These are phyloP conservation scores for Furnarius figulus DNA, from an alignment of 2,113 vertebrate genomes.

Conservation along the genomic window DNA sequence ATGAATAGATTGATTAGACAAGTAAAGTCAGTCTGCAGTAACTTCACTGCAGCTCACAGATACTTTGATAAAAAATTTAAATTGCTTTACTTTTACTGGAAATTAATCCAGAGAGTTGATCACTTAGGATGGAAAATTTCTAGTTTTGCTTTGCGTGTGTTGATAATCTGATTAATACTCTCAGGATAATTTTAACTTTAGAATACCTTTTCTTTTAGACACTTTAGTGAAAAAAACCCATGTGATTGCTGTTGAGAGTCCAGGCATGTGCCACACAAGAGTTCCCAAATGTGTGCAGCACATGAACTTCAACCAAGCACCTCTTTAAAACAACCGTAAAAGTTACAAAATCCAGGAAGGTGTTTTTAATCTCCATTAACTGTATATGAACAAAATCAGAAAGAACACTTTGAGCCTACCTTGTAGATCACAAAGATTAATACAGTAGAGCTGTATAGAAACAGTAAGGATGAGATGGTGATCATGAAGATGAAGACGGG, in stretches of 20 bases:
- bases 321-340: not conserved
- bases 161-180: not conserved
- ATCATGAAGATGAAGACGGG: not conserved
- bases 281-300: not conserved
- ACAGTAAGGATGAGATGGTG: constrained; percentile 8
- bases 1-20: not conserved
- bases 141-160: not conserved
- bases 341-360: not conserved
- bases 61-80: not conserved
- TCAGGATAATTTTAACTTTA: not conserved
- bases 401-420: constrained; percentile 41
- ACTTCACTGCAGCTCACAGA: not conserved
- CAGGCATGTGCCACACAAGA: not conserved
- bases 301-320: not conserved
- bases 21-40: not conserved
- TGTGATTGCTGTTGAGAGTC: not conserved
- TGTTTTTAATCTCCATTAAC: not conserved
- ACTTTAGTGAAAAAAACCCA: not conserved
- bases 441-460: constrained; percentile 50
- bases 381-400: not conserved
- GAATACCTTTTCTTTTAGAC: not conserved
- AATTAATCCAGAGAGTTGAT: not conserved
- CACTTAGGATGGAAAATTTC: not conserved
- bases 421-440: constrained; percentile 38
- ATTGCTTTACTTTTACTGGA: not conserved